Evolutionary conservation across 2,888 invertebrate genomes (phyloP).

Genomic region (Cryptocephalus moraei): DNA sequence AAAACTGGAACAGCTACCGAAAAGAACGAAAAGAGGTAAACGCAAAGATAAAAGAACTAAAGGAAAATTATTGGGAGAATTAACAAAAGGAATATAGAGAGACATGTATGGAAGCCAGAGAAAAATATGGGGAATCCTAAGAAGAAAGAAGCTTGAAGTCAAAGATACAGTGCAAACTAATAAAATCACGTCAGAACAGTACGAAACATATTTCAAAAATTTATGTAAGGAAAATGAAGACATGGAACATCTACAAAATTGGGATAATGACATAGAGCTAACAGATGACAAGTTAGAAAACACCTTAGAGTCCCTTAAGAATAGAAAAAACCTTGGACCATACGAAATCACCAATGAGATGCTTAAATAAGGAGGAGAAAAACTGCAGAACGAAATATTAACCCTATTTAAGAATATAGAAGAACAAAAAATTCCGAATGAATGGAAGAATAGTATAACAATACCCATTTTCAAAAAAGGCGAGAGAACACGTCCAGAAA

Average conservation of each 20-base stretch:
- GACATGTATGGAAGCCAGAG: no score
- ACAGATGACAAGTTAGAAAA: background rate
- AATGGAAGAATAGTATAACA: background rate
- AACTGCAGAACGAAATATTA: constrained; percentile 2
- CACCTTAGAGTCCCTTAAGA: background rate
- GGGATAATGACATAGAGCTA: background rate
- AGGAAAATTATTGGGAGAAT: no score
- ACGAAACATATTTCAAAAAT: no score
- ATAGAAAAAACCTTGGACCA: background rate
- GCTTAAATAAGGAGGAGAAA: constrained; percentile 4
- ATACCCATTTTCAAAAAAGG: background rate
- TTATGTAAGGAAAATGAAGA: background rate
- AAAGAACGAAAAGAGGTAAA: no score
- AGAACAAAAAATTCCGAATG: background rate
- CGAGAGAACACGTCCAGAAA: background rate
- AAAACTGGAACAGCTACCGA: no score
- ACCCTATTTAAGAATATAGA: background rate
- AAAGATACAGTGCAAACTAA: no score
- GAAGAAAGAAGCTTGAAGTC: no score
- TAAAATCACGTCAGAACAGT: no score
- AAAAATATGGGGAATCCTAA: no score
- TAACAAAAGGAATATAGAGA: no score
- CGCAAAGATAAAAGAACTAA: no score
- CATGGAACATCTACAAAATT: background rate
- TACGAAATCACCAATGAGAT: background rate